These are phyloP conservation scores for Anoura caudifer DNA, from an alignment of 2,113 vertebrate species.

Conservation along the genomic window DNA sequence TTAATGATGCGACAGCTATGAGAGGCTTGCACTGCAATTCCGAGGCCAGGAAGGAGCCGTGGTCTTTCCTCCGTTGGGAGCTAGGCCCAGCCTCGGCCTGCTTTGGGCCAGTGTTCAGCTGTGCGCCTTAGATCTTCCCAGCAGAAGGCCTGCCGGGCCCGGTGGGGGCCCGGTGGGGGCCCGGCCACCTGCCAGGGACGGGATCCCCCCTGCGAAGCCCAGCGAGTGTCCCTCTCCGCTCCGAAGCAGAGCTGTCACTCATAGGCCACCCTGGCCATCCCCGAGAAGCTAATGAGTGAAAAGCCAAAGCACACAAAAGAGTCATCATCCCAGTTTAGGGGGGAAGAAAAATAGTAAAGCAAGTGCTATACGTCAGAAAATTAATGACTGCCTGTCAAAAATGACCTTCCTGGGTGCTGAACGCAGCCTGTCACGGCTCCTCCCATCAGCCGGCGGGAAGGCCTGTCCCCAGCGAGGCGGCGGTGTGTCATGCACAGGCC, in stretches of 20 bases:
- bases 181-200: constrained; percentile 38
- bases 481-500: accelerated
- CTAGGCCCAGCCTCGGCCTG: constrained; percentile 26
- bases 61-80: constrained; percentile 57
- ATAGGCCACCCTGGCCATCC: background rate
- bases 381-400: constrained; percentile 41
- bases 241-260: background rate
- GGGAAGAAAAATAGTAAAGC: background rate
- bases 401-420: constrained; percentile 4
- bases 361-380: background rate
- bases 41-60: constrained; percentile 59
- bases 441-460: background rate
- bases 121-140: constrained; percentile 55
- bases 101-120: constrained; percentile 55
- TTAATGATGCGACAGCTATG: background rate
- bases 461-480: background rate
- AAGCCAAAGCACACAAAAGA: background rate
- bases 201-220: constrained; percentile 30
- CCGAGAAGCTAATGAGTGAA: background rate
- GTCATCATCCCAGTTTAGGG: constrained; percentile 27
- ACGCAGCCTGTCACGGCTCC: background rate
- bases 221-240: background rate
- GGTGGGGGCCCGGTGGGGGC: constrained; percentile 28
- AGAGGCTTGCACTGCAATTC: constrained; percentile 58
- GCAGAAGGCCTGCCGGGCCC: constrained; percentile 43